These are phyloP conservation scores for Clusia tigrina DNA, from an alignment of 2,888 invertebrate genomes.

Conservation along the genomic window DNA sequence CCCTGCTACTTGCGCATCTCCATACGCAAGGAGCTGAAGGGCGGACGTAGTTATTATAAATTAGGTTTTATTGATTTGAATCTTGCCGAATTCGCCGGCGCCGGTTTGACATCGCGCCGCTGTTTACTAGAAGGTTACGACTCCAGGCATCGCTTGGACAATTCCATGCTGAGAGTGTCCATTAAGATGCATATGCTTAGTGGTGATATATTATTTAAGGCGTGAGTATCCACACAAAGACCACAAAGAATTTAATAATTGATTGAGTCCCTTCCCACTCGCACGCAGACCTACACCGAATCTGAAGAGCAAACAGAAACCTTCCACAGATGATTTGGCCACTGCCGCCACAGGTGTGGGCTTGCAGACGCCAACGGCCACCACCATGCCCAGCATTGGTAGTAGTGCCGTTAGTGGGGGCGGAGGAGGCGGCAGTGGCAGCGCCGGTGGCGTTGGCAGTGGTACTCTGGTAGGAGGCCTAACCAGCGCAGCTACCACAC, in stretches of 20 bases:
- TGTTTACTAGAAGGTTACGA: constrained; percentile 97
- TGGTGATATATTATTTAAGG: constrained; percentile 97
- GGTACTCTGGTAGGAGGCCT: constrained; percentile 49
- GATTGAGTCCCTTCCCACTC: background rate
- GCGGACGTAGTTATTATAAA: constrained; percentile 76
- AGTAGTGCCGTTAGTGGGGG: constrained; percentile 42
- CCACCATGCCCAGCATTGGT: constrained; percentile 47
- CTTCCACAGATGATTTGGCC: constrained; percentile 62
- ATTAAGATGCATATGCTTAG: constrained; percentile 94
- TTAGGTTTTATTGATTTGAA: constrained; percentile 97
- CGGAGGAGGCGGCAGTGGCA: constrained; percentile 35
- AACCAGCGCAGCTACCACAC: constrained; percentile 40
- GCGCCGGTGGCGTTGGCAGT: constrained; percentile 47
- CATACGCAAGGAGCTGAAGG: constrained; percentile 88
- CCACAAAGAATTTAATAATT: background rate
- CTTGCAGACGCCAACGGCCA: constrained; percentile 58
- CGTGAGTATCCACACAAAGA: constrained; percentile 75
- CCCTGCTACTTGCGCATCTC: constrained; percentile 93
- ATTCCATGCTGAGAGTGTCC: constrained; percentile 91
- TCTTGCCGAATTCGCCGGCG: constrained; percentile 95
- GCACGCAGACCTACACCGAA: constrained; percentile 71
- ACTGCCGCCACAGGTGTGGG: constrained; percentile 53
- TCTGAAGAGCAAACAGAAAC: constrained; percentile 69
- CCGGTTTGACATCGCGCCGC: constrained; percentile 84
- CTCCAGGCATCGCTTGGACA: constrained; percentile 90